Percentiles rank a stretch among this genome's conserved stretches.
These are phyloP conservation scores for Tenualosa ilisha DNA, from an alignment of 2,797 vertebrate genomes.

Conservation along the genomic window DNA sequence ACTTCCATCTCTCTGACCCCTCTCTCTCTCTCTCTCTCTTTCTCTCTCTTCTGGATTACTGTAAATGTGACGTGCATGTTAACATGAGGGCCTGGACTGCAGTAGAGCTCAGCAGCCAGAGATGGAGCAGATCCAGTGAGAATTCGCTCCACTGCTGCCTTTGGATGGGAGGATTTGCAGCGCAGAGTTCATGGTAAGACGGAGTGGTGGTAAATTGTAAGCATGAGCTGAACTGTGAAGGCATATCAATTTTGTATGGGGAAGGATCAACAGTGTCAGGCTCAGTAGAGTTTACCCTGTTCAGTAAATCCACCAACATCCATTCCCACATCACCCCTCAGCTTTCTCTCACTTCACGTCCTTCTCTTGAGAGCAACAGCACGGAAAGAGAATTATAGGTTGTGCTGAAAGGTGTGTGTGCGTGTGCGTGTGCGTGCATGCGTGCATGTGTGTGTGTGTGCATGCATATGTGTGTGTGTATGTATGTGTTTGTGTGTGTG, in stretches of 20 bases:
- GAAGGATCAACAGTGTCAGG: background rate
- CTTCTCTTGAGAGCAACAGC: background rate
- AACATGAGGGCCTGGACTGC: background rate
- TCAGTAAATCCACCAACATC: background rate
- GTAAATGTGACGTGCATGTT: background rate
- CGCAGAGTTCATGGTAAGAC: background rate
- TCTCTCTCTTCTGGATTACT: no score
- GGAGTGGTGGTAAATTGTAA: background rate
- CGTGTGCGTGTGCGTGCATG: no score
- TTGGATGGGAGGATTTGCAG: background rate
- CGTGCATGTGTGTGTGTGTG: no score
- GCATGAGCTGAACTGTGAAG: background rate
- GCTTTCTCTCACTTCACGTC: background rate
- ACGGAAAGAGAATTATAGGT: no score
- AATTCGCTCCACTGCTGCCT: background rate
- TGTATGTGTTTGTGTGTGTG: no score
- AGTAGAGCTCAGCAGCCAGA: background rate
- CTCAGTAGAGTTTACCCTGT: background rate
- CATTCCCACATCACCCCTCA: background rate
- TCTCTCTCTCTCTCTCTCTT: background rate
- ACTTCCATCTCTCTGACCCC: background rate
- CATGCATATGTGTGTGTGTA: no score
- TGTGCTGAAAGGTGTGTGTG: no score
- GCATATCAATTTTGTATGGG: background rate
- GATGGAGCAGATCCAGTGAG: background rate